phyloP scores from a whole-genome alignment of 92 coral and sea anemone genomes.

The Hydrozoanthus gracilis region DNA sequence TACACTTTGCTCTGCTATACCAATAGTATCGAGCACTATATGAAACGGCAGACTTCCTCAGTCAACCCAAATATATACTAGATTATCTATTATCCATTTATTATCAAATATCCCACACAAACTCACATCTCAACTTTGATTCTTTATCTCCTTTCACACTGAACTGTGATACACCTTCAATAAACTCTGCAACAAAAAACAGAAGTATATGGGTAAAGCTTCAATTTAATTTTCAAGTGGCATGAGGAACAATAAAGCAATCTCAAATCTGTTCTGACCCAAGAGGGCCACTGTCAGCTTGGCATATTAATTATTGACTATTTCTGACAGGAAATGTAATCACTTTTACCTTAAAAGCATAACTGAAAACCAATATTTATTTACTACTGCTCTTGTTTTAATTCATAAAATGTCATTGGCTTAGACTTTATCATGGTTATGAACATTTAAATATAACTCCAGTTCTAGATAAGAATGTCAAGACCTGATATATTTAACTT shows the following conservation, averaged over 20 bases:
- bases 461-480: no score
- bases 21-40: no score
- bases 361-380: background rate
- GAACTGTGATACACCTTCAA: slow-evolving; percentile 98
- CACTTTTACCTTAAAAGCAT: background rate
- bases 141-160: slow-evolving; percentile 98
- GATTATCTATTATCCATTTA: background rate
- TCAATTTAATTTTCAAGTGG: background rate
- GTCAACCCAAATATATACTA: background rate
- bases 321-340: background rate
- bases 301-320: background rate
- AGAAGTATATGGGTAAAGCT: background rate
- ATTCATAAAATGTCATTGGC: no score
- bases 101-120: background rate
- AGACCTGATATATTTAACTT: no score
- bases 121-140: slow-evolving; percentile 98
- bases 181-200: slow-evolving; percentile 75
- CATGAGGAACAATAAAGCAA: background rate
- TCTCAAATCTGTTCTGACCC: background rate
- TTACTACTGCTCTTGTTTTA: background rate
- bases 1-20: no score
- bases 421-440: no score
- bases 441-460: no score
- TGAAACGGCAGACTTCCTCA: no score
- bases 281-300: background rate